Evolutionary conservation across 2,888 invertebrate species (phyloP).

Genomic region (Crematogaster levior): DNA sequence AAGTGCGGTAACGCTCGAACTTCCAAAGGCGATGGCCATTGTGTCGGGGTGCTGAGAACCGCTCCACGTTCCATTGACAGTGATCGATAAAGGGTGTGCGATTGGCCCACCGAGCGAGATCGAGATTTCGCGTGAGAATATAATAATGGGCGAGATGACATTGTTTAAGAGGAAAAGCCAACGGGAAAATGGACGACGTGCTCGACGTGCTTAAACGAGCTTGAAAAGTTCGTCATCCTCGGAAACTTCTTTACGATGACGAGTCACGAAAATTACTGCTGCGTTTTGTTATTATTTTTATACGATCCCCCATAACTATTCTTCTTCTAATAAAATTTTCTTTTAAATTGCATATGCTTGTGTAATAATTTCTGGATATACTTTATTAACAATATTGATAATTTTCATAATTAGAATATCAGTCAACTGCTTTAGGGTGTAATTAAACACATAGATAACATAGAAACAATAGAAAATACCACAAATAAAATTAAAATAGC

Average conservation of each 20-base stretch:
- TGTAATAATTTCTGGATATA: background rate
- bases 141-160: conserved; percentile 40
- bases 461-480: background rate
- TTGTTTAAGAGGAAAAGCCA: conserved; percentile 36
- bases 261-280: background rate
- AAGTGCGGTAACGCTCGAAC: conserved; percentile 46
- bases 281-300: conserved; percentile 14
- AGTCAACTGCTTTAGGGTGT: background rate
- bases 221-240: conserved; percentile 26
- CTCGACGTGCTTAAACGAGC: conserved; percentile 21
- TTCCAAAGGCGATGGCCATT: conserved; percentile 49
- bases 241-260: background rate
- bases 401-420: background rate
- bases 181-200: conserved; percentile 30
- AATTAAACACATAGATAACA: background rate
- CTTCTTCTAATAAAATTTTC: background rate
- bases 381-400: background rate
- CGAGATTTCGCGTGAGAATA: conserved; percentile 48
- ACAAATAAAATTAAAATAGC: background rate
- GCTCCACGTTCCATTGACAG: conserved; percentile 33
- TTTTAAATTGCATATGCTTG: background rate
- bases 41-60: conserved; percentile 42
- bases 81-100: conserved; percentile 31
- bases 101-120: conserved; percentile 40
- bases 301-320: no score